These are phyloP conservation scores for Eretmocerus hayati DNA, from an alignment of 2,888 invertebrate genomes.

Conservation along the genomic window DNA sequence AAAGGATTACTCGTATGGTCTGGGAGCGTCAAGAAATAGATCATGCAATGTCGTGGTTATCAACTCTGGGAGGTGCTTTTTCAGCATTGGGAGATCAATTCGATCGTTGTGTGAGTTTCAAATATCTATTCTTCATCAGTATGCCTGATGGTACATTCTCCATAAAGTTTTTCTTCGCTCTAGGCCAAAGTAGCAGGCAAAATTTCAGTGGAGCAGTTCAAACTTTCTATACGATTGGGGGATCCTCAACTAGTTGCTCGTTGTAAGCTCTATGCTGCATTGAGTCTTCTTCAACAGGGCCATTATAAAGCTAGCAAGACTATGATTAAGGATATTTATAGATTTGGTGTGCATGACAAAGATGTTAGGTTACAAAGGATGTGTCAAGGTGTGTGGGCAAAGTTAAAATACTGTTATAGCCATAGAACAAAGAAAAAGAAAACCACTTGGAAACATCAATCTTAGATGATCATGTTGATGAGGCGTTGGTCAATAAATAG, in stretches of 20 bases:
- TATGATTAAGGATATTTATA: constrained; percentile 56
- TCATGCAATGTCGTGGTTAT: constrained; percentile 86
- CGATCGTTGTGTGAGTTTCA: constrained; percentile 60
- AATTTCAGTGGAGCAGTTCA: constrained; percentile 78
- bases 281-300: constrained; percentile 81
- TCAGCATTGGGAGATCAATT: constrained; percentile 90
- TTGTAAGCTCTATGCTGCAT: constrained; percentile 78
- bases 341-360: constrained; percentile 45
- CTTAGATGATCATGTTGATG: constrained; percentile 10
- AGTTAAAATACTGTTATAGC: constrained; percentile 58
- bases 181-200: constrained; percentile 83
- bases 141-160: constrained; percentile 4
- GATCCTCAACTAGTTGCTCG: constrained; percentile 76
- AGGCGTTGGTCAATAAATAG: constrained; percentile 15
- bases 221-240: constrained; percentile 70
- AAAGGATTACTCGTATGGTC: constrained; percentile 47
- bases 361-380: constrained; percentile 68
- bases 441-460: constrained; percentile 5
- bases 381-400: constrained; percentile 84
- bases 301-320: constrained; percentile 56
- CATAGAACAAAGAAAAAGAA: constrained; percentile 16
- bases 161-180: constrained; percentile 26
- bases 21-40: constrained; percentile 70
- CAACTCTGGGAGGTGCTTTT: constrained; percentile 93
- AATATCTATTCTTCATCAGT: background rate